A percentile compares a stretch with the other conserved stretches of the same genome.
phyloP scores from a whole-genome alignment of 2,888 invertebrate genomes.

The Eupeodes latifasciatus region DNA sequence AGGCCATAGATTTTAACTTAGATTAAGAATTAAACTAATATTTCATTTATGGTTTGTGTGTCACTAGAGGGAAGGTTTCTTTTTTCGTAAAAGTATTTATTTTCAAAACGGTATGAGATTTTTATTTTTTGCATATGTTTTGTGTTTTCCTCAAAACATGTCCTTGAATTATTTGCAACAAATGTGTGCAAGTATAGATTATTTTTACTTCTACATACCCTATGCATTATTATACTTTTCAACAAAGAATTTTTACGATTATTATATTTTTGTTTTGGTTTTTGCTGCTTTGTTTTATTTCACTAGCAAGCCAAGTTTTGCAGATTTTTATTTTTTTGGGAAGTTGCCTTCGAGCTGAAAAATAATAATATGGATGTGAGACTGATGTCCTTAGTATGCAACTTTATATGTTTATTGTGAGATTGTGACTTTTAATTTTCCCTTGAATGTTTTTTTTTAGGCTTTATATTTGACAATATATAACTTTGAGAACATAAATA shows the following conservation, averaged over 20 bases:
- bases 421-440: slow-evolving; percentile 57
- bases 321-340: slow-evolving; percentile 36
- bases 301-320: slow-evolving; percentile 8
- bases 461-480: neutral
- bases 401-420: neutral
- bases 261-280: neutral
- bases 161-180: no score
- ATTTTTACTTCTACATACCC: neutral
- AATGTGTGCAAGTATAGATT: no score
- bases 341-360: slow-evolving; percentile 46
- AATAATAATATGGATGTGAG: slow-evolving; percentile 55
- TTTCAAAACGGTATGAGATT: neutral
- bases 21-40: no score
- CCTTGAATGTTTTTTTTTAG: slow-evolving; percentile 33
- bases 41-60: no score
- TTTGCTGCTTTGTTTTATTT: neutral
- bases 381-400: slow-evolving; percentile 61
- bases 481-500: slow-evolving; percentile 5
- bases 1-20: no score
- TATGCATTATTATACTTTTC: neutral
- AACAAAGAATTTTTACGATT: neutral
- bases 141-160: neutral
- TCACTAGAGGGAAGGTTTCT: no score
- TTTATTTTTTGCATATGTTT: neutral
- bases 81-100: no score